phyloP scores from a whole-genome alignment of 2,113 vertebrate species.

The Dermatemys mawii region DNA sequence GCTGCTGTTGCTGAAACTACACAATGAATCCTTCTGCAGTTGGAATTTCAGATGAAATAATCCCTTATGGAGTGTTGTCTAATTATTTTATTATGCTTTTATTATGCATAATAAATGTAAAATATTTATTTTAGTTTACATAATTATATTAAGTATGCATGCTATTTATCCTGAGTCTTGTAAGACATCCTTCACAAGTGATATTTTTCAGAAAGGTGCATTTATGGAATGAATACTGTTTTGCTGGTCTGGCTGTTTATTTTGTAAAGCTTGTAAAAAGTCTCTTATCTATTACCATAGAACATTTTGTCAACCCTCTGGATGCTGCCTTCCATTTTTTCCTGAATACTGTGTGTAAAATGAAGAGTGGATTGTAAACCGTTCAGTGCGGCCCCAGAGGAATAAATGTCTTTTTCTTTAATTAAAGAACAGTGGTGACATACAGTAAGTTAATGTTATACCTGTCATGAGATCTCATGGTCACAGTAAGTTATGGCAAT shows the following conservation, averaged over 20 bases:
- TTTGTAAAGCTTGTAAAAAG: constrained; percentile 1
- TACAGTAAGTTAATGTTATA: not conserved
- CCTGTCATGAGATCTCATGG: not conserved
- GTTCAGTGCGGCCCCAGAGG: not conserved
- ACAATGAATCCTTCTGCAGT: constrained; percentile 44
- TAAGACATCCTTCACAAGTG: constrained; percentile 55
- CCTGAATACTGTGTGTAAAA: not conserved
- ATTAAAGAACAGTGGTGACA: not conserved
- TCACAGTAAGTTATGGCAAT: not conserved
- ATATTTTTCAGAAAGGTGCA: constrained; percentile 46
- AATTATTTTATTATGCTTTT: constrained; percentile 64
- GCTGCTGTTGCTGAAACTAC: not conserved
- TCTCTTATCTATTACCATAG: not conserved
- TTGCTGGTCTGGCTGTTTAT: constrained; percentile 39
- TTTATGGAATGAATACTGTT: constrained; percentile 50
- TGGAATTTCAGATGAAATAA: constrained; percentile 45
- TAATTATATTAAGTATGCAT: constrained; percentile 63
- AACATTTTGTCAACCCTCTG: not conserved
- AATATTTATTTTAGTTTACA: constrained; percentile 61
- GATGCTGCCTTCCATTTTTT: not conserved
- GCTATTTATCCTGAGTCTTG: constrained; percentile 57
- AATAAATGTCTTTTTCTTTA: constrained; percentile 25
- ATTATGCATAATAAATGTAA: constrained; percentile 70
- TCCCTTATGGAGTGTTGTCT: constrained; percentile 36
- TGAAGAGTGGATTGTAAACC: constrained; percentile 1